phyloP scores from a whole-genome alignment of 1,140 invertebrate genomes.

The Pteromalus puparum region DNA sequence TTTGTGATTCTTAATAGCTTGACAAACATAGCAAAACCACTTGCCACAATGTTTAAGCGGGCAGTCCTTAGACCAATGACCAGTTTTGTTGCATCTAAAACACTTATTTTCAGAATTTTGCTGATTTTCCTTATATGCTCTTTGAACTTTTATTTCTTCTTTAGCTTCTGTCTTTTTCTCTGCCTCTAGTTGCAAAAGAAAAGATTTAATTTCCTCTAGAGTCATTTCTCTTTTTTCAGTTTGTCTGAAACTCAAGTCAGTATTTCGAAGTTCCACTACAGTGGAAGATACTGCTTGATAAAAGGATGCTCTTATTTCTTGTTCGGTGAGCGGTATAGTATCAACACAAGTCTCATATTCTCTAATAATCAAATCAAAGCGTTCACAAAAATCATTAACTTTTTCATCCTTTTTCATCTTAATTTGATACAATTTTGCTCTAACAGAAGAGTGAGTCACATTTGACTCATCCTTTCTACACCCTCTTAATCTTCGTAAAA shows the following conservation, averaged over 20 bases:
- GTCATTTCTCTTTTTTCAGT: background rate
- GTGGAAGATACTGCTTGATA: background rate
- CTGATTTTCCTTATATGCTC: background rate
- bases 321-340: background rate
- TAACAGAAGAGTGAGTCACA: background rate
- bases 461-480: background rate
- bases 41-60: background rate
- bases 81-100: background rate
- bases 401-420: conserved; percentile 12
- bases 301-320: background rate
- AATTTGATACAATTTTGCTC: background rate
- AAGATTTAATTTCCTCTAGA: background rate
- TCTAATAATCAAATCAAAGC: background rate
- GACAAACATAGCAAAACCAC: conserved; percentile 10
- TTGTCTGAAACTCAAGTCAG: no score
- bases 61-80: conserved; percentile 10
- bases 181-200: background rate
- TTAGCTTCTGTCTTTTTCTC: background rate
- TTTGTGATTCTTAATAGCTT: background rate
- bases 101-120: background rate
- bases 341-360: background rate
- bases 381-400: background rate
- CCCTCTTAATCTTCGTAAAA: background rate
- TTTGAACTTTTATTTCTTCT: background rate
- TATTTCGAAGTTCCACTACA: background rate